These are phyloP conservation scores for Apodemus sylvaticus DNA, from an alignment of 2,113 vertebrate genomes.

Conservation along the genomic window DNA sequence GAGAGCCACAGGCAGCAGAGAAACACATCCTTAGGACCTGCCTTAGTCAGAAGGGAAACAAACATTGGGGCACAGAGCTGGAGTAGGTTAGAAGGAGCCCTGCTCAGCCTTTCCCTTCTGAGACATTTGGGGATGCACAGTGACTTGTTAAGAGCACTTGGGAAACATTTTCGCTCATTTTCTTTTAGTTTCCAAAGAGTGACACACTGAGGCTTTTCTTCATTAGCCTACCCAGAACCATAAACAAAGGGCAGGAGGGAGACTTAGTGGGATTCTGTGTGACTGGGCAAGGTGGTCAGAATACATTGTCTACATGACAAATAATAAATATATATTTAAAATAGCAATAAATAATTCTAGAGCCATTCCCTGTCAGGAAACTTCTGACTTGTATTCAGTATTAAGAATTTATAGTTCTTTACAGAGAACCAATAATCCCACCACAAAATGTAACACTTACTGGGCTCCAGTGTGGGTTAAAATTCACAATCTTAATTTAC, in stretches of 20 bases:
- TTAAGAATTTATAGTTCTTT: neutral
- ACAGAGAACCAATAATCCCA: neutral
- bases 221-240: neutral
- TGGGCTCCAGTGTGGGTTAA: neutral
- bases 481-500: neutral
- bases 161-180: slow-evolving; percentile 5
- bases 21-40: neutral
- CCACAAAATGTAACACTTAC: neutral
- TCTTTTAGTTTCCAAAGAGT: slow-evolving; percentile 11
- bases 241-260: neutral
- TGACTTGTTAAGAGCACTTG: neutral
- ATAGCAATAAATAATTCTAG: neutral
- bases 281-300: neutral
- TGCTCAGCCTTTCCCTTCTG: neutral
- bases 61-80: neutral
- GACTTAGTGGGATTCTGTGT: neutral
- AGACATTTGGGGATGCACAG: neutral
- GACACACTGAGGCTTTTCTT: neutral
- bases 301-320: neutral
- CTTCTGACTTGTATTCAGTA: neutral
- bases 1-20: neutral
- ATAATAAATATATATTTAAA: neutral
- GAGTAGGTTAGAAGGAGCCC: neutral
- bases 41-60: neutral
- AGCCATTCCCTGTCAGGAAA: neutral